Percentiles rank a stretch among this genome's conserved stretches.
These are phyloP conservation scores for Thyatira batis DNA, from an alignment of 2,888 invertebrate genomes.

Conservation along the genomic window DNA sequence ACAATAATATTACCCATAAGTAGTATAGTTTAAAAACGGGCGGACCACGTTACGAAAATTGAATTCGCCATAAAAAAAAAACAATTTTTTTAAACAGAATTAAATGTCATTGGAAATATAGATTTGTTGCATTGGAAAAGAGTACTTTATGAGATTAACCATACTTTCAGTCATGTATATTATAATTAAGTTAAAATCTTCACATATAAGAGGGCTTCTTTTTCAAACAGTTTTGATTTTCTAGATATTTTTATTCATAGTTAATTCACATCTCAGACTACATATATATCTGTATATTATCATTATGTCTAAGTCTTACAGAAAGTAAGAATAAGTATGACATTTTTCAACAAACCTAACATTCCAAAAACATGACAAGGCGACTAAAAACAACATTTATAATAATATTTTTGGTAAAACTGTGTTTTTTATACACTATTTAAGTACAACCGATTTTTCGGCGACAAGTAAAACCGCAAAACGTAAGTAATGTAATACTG, in stretches of 20 bases:
- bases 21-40: conserved; percentile 8
- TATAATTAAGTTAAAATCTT: no score
- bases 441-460: conserved; percentile 7
- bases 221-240: no score
- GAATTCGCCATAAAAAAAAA: not conserved
- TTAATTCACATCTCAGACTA: no score
- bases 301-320: no score
- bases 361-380: not conserved
- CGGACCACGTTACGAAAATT: not conserved
- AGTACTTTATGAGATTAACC: no score
- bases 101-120: not conserved
- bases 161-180: no score
- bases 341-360: not conserved
- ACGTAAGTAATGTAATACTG: conserved; percentile 38
- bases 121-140: no score
- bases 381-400: not conserved
- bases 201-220: no score
- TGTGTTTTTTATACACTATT: conserved; percentile 6
- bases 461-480: conserved; percentile 9
- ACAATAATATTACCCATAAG: conserved; percentile 20
- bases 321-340: no score
- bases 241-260: no score
- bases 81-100: not conserved
- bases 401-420: conserved; percentile 1
- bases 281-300: no score